A percentile compares a stretch with the other conserved stretches of the same genome.
Conservation (phyloP, 2,113 vertebrate species). For the Tinamus guttatus region DNA sequence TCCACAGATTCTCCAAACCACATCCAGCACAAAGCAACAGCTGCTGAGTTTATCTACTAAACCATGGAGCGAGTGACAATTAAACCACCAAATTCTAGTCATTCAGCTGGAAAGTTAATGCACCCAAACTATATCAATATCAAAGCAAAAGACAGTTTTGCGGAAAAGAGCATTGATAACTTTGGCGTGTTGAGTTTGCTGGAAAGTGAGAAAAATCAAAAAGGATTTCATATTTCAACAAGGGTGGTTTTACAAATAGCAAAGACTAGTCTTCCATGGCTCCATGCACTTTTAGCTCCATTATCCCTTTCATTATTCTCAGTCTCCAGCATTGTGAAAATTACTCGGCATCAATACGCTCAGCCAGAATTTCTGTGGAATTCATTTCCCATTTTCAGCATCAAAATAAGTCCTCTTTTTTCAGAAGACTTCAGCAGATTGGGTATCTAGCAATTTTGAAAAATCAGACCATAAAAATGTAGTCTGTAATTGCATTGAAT, state of each 20-base stretch:
- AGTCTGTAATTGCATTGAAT: neutral
- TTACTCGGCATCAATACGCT: neutral
- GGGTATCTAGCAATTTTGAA: neutral
- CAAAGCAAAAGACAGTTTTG: constrained; percentile 27
- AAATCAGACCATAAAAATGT: neutral
- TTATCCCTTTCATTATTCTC: neutral
- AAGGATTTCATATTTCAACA: neutral
- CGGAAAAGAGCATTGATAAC: constrained; percentile 31
- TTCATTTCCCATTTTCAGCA: neutral
- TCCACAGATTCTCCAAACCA: constrained; percentile 72
- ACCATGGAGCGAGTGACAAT: constrained; percentile 71
- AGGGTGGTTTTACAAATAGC: neutral
- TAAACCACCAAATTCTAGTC: constrained; percentile 69
- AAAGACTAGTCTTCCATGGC: neutral
- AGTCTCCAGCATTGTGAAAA: neutral
- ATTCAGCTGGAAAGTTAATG: constrained; percentile 47
- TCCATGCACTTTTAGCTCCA: neutral
- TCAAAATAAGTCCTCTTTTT: neutral
- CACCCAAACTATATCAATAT: constrained; percentile 43
- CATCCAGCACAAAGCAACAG: constrained; percentile 67
- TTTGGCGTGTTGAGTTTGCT: neutral
- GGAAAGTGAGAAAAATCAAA: constrained; percentile 1
- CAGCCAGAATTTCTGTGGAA: constrained; percentile 4
- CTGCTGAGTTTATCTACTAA: constrained; percentile 75
- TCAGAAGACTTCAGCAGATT: neutral